Percentiles rank a stretch among this genome's conserved stretches.
phyloP scores from a whole-genome alignment of 2,797 vertebrate species.

The Hyperoplus lanceolatus region DNA sequence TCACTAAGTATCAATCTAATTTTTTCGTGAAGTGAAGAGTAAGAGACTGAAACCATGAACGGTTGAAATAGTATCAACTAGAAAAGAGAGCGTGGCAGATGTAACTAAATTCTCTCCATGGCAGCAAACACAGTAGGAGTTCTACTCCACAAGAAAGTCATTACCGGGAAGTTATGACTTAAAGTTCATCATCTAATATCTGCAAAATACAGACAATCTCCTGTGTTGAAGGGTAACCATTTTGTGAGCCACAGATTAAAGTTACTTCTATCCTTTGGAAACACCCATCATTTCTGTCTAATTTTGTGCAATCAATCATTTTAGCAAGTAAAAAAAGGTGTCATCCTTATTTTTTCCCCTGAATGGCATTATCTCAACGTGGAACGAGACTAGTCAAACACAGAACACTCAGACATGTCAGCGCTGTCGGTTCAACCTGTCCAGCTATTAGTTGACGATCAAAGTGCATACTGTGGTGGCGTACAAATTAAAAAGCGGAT shows the following conservation, averaged over 20 bases:
- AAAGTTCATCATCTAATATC: conserved; percentile 54
- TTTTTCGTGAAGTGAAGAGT: conserved; percentile 32
- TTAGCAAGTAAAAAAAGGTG: conserved; percentile 12
- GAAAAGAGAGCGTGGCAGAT: conserved; percentile 12
- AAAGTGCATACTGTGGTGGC: conserved; percentile 35
- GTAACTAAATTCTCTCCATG: conserved; percentile 36
- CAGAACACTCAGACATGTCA: conserved; percentile 34
- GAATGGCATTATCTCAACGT: conserved; percentile 30
- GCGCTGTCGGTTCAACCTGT: conserved; percentile 20
- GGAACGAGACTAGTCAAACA: conserved; percentile 44
- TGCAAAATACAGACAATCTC: conserved; percentile 43
- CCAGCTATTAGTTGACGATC: conserved; percentile 40
- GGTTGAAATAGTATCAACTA: conserved; percentile 27
- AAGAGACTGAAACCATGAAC: conserved; percentile 11
- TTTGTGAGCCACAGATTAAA: conserved; percentile 39
- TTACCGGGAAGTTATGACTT: conserved; percentile 43
- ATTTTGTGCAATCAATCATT: conserved; percentile 56
- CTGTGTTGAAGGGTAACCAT: conserved; percentile 33
- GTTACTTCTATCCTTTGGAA: conserved; percentile 37
- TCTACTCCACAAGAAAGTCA: conserved; percentile 43
- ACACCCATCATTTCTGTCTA: conserved; percentile 23
- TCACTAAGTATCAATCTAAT: conserved; percentile 23
- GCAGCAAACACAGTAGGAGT: conserved; percentile 31
- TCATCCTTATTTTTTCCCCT: neutral
- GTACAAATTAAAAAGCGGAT: conserved; percentile 52